phyloP scores from a whole-genome alignment of 2,113 vertebrate genomes.

The Phainopepla nitens region DNA sequence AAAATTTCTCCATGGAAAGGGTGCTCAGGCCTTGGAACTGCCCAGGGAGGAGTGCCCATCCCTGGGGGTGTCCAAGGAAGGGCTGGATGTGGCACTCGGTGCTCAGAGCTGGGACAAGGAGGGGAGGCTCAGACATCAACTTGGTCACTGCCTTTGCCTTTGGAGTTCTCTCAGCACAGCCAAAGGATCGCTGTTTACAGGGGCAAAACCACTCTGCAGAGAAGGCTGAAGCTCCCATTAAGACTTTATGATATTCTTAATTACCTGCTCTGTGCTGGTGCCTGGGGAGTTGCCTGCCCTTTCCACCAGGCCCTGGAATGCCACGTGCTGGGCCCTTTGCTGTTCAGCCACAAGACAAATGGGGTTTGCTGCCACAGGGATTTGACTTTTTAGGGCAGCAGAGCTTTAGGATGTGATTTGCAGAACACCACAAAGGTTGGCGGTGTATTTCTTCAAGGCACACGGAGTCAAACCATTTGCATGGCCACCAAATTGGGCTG shows the following conservation, averaged over 20 bases:
- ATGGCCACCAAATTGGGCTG: neutral
- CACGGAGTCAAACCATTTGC: neutral
- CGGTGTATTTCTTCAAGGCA: neutral
- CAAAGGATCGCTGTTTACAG: rapidly evolving
- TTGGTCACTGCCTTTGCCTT: neutral
- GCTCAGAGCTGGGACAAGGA: neutral
- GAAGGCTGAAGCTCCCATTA: neutral
- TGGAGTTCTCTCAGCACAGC: neutral
- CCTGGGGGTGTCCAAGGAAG: rapidly evolving
- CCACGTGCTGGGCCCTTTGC: neutral
- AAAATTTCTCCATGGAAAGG: neutral
- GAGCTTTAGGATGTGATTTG: neutral
- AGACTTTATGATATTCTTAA: neutral
- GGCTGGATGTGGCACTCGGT: rapidly evolving
- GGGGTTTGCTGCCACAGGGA: neutral
- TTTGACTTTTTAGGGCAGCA: neutral
- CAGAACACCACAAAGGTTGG: neutral
- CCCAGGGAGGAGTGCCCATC: neutral
- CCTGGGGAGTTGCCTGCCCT: neutral
- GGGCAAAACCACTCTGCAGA: neutral
- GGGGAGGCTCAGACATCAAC: neutral
- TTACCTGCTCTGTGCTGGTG: neutral
- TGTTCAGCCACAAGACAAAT: neutral
- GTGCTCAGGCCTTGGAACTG: rapidly evolving
- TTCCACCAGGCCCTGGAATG: neutral